Conservation (phyloP, 1,140 invertebrate species). For the Pomacea maculata region DNA sequence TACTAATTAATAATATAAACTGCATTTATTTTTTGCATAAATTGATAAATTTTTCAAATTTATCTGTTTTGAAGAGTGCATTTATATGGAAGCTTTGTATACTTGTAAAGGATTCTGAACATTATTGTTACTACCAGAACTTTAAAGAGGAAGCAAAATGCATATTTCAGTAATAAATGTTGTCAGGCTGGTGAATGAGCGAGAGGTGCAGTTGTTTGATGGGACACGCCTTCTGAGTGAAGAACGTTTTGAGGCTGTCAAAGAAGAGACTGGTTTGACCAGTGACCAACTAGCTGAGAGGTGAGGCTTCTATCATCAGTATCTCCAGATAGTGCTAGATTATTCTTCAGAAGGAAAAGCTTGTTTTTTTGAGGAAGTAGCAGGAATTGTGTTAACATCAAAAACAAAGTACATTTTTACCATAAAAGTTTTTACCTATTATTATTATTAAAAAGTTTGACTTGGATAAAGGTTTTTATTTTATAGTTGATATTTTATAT, state of each 20-base stretch:
- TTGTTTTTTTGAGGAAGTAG: too few relatives aligned
- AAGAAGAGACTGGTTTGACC: conserved; percentile 69
- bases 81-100: too few relatives aligned
- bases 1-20: neutral
- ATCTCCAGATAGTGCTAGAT: neutral
- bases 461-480: too few relatives aligned
- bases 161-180: neutral
- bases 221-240: conserved; percentile 78
- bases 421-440: too few relatives aligned
- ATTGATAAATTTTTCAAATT: too few relatives aligned
- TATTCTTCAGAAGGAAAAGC: neutral
- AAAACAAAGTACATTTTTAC: neutral
- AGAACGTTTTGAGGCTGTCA: conserved; percentile 78
- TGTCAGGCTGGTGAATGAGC: conserved; percentile 82
- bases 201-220: conserved; percentile 88
- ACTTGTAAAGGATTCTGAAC: too few relatives aligned
- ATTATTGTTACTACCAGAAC: too few relatives aligned
- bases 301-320: conserved; percentile 59
- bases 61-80: too few relatives aligned
- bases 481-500: too few relatives aligned
- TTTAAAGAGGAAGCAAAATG: too few relatives aligned
- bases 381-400: neutral
- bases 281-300: conserved; percentile 72
- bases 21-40: too few relatives aligned
- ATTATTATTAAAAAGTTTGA: too few relatives aligned